These are phyloP conservation scores for Betta splendens DNA, from an alignment of 2,797 vertebrate species.

Conservation along the genomic window DNA sequence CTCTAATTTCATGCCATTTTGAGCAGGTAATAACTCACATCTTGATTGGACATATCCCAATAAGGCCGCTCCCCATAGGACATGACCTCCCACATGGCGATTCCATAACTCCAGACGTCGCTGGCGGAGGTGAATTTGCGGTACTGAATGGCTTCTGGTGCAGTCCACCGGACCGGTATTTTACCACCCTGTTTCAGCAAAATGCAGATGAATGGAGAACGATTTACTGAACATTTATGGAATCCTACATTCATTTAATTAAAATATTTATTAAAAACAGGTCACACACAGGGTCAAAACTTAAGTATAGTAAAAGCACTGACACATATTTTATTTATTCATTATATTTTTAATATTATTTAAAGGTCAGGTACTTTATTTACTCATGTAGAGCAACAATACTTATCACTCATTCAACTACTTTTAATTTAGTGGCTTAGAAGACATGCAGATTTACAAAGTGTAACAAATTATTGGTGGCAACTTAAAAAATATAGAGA, in stretches of 20 bases:
- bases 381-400: no score
- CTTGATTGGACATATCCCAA: slow-evolving; percentile 99
- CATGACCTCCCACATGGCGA: slow-evolving; percentile 99
- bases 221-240: slow-evolving; percentile 68
- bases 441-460: no score
- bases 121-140: slow-evolving; percentile 98
- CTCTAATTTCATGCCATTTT: background rate
- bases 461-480: no score
- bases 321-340: no score
- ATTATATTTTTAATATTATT: no score
- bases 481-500: no score
- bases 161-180: slow-evolving; percentile 98
- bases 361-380: no score
- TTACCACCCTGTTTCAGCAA: slow-evolving; percentile 90
- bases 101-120: slow-evolving; percentile 98
- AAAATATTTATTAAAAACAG: slow-evolving; percentile 61
- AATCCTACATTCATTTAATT: slow-evolving; percentile 64
- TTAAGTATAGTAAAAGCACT: background rate
- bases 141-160: slow-evolving; percentile 97
- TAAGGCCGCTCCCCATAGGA: slow-evolving; percentile 97
- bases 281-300: slow-evolving; percentile 18
- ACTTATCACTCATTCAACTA: no score
- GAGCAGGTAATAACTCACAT: slow-evolving; percentile 84
- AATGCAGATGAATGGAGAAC: slow-evolving; percentile 72
- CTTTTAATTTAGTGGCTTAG: no score